Base-by-base conservation (phyloP, 2,888 invertebrate genomes). In the Meghimatium bilineatum region DNA sequence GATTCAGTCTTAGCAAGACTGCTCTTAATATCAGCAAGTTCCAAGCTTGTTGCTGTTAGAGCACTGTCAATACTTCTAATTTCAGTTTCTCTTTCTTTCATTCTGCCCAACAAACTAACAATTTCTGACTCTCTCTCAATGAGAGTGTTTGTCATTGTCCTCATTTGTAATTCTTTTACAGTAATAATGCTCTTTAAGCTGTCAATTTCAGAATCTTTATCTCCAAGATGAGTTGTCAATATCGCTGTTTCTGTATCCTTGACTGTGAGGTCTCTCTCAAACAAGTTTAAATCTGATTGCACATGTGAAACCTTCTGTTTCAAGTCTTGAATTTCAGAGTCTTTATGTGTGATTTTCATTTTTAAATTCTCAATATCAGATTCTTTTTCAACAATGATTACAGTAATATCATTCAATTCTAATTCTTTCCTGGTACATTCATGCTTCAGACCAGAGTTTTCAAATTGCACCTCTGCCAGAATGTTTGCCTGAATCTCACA, bases 201-300 rank as follows among this genome's bases (percentile, higher is more conserved):
- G 66, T 84, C 56, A 78, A 87, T 87, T 79, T 89, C 88, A 44
- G 82, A 83, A 49, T 85, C 79, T 44, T 29, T 80, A 29, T 80
- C 52, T 23, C 32, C 80, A 56, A 69, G 32, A 29, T 38, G 36
- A 1, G 80, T 80, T 66, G 23, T 44, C 6, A 80, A n/a, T 8
- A 52, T 63, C n/a, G 32, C 69, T 26, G 52, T 32, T 80, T 80
- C 69, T 69, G 49, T n/a, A 23, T 52, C 52, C 36, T 49, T 80
- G 0, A 36, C 8, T 79, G 23, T 20, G 20, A 44, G 29, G 14
- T 67, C 23, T 12, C 29, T 49, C n/a, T 36, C 44, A 38, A n/a
- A 44, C 26, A 10, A 38, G 44, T 26, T 17, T 12, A 44, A 0
- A 44, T 6, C 14, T 67, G 67, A 20, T 34, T 67, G n/a, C 44